Conservation (phyloP, 92 coral and sea anemone species). For the Phymanthus crucifer region DNA sequence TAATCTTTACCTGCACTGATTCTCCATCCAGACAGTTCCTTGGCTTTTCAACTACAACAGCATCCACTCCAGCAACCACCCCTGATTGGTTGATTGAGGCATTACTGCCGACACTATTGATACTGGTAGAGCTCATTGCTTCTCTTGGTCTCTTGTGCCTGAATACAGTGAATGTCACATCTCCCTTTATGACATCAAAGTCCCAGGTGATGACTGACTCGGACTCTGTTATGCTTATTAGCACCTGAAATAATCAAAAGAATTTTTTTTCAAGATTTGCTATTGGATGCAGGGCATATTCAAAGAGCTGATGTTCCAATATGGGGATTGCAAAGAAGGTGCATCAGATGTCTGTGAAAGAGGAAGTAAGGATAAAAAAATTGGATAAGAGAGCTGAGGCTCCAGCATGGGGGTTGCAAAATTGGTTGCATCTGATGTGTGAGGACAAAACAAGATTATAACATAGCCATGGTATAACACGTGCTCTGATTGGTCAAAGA, state of each 20-base stretch:
- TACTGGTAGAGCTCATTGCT: slow-evolving; percentile 85
- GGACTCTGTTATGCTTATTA: slow-evolving; percentile 89
- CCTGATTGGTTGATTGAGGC: slow-evolving; percentile 77
- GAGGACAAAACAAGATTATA: no score
- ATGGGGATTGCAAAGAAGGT: no score
- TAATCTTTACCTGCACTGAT: slow-evolving; percentile 77
- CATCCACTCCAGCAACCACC: slow-evolving; percentile 97
- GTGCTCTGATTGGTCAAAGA: no score
- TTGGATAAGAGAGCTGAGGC: no score
- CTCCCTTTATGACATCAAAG: slow-evolving; percentile 95
- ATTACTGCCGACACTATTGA: slow-evolving; percentile 84
- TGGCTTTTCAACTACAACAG: slow-evolving; percentile 96
- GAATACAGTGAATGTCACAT: slow-evolving; percentile 92
- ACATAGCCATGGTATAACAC: no score
- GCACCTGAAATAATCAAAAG: slow-evolving; percentile 51
- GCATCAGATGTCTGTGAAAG: no score
- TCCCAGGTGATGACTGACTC: slow-evolving; percentile 99
- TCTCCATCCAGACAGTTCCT: slow-evolving; percentile 91
- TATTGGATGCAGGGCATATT: no score
- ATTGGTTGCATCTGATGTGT: no score
- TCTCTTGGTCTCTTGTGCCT: slow-evolving; percentile 98
- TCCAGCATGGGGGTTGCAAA: no score
- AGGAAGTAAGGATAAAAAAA: no score
- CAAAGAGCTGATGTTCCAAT: no score
- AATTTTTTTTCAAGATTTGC: neutral